Conservation (phyloP, 2,888 invertebrate species). For the Ariolimax columbianus region DNA sequence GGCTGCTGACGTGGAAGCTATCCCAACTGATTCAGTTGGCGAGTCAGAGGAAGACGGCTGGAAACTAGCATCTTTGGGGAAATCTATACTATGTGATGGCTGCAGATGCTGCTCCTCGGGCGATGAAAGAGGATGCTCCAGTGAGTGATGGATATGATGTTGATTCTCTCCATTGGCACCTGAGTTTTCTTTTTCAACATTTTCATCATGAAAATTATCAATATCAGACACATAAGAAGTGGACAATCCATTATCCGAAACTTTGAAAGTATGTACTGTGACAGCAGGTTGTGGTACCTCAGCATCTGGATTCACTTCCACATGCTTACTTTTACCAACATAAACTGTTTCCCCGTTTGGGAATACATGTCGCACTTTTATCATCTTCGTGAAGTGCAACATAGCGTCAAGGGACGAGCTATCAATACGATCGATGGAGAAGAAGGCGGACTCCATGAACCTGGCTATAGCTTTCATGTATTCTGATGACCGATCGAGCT, state of each 20-base stretch:
- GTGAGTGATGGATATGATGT: not conserved
- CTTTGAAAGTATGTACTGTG: conserved; percentile 18
- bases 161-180: not conserved
- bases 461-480: conserved; percentile 69
- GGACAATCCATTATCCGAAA: conserved; percentile 20
- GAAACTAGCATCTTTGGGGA: not conserved
- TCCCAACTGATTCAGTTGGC: not conserved
- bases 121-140: not conserved
- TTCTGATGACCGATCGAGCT: conserved; percentile 60
- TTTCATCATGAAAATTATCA: not conserved
- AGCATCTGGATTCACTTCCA: not conserved
- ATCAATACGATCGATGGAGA: conserved; percentile 60
- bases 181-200: not conserved
- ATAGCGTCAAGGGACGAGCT: conserved; percentile 58
- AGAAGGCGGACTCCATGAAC: conserved; percentile 67
- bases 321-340: conserved; percentile 30
- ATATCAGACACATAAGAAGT: not conserved
- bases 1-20: not conserved
- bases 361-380: conserved; percentile 56
- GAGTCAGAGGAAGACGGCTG: conserved; percentile 1
- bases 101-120: not conserved
- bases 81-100: conserved; percentile 1
- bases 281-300: not conserved
- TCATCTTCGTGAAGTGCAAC: conserved; percentile 60
- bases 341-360: conserved; percentile 22